Evolutionary conservation across 2,888 invertebrate genomes (phyloP).

Genomic region (Lasioglossum calceatum): DNA sequence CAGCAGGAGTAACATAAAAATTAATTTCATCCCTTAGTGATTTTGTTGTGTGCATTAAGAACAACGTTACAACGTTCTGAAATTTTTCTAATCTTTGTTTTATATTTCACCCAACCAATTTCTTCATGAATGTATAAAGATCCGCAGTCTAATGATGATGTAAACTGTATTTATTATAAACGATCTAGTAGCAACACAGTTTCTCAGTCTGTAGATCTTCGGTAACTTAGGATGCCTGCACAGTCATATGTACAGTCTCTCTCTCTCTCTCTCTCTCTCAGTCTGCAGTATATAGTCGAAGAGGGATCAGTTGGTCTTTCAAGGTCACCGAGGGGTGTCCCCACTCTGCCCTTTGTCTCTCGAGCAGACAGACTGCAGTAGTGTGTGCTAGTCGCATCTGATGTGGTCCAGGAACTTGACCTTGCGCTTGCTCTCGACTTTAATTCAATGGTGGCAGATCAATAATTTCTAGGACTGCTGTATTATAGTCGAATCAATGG

Average conservation of each 20-base stretch:
- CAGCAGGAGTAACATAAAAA: too few relatives aligned
- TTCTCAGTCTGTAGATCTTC: too few relatives aligned
- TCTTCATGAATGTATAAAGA: too few relatives aligned
- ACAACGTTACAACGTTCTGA: too few relatives aligned
- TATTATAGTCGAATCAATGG: neutral
- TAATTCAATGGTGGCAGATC: neutral
- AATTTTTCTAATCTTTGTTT: too few relatives aligned
- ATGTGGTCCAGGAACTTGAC: constrained; percentile 4
- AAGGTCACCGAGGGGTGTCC: neutral
- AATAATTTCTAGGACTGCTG: neutral
- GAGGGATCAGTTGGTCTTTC: neutral
- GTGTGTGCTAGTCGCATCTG: neutral
- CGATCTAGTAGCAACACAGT: neutral
- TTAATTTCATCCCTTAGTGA: too few relatives aligned
- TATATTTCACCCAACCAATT: too few relatives aligned
- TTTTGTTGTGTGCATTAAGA: too few relatives aligned
- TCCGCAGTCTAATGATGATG: too few relatives aligned
- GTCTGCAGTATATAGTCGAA: neutral
- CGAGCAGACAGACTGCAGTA: neutral
- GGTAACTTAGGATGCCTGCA: neutral
- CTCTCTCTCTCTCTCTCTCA: neutral
- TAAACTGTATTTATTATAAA: neutral
- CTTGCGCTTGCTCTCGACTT: neutral
- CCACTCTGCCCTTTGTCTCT: neutral
- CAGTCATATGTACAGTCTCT: neutral